phyloP scores from a whole-genome alignment of 2,888 invertebrate genomes.

The Hyposoter dolosus region DNA sequence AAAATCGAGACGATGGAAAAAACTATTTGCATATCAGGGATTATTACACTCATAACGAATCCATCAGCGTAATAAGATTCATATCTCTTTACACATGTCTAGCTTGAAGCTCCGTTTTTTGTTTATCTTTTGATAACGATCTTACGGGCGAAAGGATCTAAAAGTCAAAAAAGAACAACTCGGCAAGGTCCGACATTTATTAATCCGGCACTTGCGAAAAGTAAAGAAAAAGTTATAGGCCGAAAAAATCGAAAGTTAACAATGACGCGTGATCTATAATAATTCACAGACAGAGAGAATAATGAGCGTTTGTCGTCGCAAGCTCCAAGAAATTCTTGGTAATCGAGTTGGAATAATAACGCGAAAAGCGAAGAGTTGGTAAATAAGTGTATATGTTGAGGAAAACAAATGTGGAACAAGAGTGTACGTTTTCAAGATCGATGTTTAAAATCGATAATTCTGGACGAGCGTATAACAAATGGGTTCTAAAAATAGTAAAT shows the following conservation, averaged over 20 bases:
- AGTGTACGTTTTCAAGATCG: not conserved
- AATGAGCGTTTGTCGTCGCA: not conserved
- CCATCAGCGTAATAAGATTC: not conserved
- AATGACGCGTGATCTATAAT: not conserved
- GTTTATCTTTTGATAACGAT: not conserved
- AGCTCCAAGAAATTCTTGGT: not conserved
- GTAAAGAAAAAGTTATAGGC: not conserved
- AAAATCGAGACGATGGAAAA: not conserved
- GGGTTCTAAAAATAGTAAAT: slow-evolving; percentile 26
- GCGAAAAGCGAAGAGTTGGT: not conserved
- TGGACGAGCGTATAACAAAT: not conserved
- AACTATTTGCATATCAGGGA: not conserved
- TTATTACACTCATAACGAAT: not conserved
- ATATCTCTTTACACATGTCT: not conserved
- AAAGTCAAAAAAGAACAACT: not conserved
- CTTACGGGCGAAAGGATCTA: slow-evolving; percentile 8
- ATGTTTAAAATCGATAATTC: slow-evolving; percentile 29
- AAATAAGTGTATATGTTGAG: slow-evolving; percentile 7
- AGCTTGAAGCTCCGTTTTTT: slow-evolving; percentile 11
- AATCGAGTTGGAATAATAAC: not conserved
- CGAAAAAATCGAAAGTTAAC: not conserved
- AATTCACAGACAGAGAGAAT: not conserved
- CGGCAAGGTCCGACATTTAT: not conserved
- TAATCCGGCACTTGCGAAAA: not conserved
- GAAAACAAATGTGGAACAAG: not conserved